Conservation (phyloP, 2,888 invertebrate genomes). For the Cepaea hortensis region DNA sequence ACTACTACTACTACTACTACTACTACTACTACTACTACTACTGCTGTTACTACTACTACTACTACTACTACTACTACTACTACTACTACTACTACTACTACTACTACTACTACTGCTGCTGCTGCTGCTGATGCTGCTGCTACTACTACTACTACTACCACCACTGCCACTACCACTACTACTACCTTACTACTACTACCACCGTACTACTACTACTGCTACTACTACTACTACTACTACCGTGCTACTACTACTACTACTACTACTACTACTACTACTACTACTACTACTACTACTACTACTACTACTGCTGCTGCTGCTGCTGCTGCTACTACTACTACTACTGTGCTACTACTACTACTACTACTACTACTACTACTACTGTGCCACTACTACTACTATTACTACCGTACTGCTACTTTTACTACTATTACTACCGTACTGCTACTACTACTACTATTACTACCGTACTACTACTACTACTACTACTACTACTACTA, state of each 20-base stretch:
- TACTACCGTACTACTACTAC: slow-evolving; percentile 39
- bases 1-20: too few species aligned
- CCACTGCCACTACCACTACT: not conserved
- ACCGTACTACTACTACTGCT: not conserved
- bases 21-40: not conserved
- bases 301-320: not conserved
- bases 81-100: too few species aligned
- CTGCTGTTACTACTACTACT: slow-evolving; percentile 18
- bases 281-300: not conserved
- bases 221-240: not conserved
- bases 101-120: slow-evolving; percentile 26
- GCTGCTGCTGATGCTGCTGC: not conserved
- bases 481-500: slow-evolving; percentile 40
- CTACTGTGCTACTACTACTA: too few species aligned
- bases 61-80: not conserved
- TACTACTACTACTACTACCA: too few species aligned
- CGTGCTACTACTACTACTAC: not conserved
- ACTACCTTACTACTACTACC: too few species aligned
- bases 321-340: too few species aligned
- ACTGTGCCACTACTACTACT: too few species aligned
- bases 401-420: not conserved
- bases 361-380: too few species aligned
- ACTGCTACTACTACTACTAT: slow-evolving; percentile 31
- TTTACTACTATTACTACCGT: slow-evolving; percentile 33
- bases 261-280: not conserved